phyloP scores from a whole-genome alignment of 2,113 vertebrate genomes.

The Podilymbus podiceps region DNA sequence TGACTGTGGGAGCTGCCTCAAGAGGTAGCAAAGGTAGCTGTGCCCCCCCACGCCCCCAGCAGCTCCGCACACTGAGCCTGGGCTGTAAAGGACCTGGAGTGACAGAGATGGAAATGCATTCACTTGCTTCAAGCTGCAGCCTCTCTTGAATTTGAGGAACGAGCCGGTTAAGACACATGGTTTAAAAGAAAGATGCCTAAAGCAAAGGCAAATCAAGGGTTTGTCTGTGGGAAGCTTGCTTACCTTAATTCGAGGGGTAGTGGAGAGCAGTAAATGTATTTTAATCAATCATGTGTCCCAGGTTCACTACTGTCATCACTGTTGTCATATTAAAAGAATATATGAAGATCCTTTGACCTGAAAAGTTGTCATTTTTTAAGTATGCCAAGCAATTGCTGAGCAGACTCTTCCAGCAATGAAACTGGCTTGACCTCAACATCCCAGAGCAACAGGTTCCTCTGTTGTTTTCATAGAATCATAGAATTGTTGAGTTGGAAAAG shows the following conservation, averaged over 20 bases:
- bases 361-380: neutral
- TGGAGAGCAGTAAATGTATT: neutral
- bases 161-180: neutral
- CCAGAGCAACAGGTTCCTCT: no score
- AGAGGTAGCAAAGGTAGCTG: neutral
- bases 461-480: neutral
- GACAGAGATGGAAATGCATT: neutral
- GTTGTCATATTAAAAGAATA: neutral
- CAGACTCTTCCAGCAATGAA: neutral
- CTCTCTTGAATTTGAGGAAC: neutral
- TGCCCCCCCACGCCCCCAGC: neutral
- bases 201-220: neutral
- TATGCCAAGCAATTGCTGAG: neutral
- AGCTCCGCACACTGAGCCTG: neutral
- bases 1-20: neutral
- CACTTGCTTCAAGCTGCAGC: neutral
- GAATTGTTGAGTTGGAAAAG: no score
- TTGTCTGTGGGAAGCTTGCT: neutral
- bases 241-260: no score
- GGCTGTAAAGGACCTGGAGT: neutral
- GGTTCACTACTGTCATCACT: neutral
- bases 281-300: rapidly evolving
- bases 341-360: neutral
- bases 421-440: neutral
- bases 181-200: neutral